phyloP scores from a whole-genome alignment of 2,797 vertebrate genomes.

The Heteromormyrus szaboi region DNA sequence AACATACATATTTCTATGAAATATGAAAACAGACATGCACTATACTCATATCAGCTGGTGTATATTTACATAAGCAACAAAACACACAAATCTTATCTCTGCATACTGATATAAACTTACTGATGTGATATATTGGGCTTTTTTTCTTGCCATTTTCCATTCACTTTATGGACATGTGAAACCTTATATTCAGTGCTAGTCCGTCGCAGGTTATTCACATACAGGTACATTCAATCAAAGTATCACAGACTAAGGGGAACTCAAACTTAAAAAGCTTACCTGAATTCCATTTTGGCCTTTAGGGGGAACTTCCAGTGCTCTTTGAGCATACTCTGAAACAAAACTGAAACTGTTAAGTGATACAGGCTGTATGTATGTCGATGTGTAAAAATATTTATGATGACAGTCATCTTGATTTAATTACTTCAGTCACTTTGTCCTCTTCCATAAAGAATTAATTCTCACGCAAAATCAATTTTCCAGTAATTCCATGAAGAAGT shows the following conservation, averaged over 20 bases:
- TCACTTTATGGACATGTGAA: background rate
- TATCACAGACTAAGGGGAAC: background rate
- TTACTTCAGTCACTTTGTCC: background rate
- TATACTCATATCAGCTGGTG: background rate
- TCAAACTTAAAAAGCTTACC: background rate
- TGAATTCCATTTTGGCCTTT: background rate
- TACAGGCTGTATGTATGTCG: background rate
- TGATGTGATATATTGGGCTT: background rate
- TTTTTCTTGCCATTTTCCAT: background rate
- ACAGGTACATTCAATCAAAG: background rate
- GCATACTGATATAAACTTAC: background rate
- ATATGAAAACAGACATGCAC: background rate
- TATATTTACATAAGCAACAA: background rate
- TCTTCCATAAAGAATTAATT: background rate
- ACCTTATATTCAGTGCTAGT: background rate
- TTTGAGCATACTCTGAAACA: background rate
- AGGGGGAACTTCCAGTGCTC: background rate
- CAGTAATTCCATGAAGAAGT: background rate
- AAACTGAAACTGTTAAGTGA: background rate
- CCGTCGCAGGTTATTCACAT: background rate
- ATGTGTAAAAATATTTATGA: background rate
- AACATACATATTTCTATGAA: background rate
- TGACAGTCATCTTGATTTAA: background rate
- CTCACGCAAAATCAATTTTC: background rate
- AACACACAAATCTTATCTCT: background rate